Evolutionary conservation across 2,113 vertebrate genomes (phyloP).

Genomic region (Xenopus laevis): DNA sequence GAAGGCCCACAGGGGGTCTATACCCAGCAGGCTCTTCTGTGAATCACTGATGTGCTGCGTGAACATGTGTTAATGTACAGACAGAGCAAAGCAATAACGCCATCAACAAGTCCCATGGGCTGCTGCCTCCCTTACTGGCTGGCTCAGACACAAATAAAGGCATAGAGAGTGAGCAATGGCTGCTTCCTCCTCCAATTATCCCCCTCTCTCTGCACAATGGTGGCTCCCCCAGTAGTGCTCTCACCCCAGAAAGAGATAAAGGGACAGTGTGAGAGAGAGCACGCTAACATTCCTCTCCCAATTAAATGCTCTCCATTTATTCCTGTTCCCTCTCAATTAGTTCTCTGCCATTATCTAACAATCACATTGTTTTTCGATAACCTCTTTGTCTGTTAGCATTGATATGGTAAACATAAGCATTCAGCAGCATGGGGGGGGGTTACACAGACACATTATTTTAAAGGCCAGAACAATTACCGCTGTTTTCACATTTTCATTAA

Average conservation of each 20-base stretch:
- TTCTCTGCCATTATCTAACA: constrained; percentile 43
- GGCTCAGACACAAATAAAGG: background rate
- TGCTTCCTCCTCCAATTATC: background rate
- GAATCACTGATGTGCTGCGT: constrained; percentile 23
- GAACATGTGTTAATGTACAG: constrained; percentile 24
- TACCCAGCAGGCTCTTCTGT: constrained; percentile 29
- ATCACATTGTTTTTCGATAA: constrained; percentile 22
- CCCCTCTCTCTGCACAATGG: background rate
- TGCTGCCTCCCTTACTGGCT: constrained; percentile 2
- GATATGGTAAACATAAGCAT: background rate
- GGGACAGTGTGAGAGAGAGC: background rate
- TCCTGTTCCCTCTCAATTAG: background rate
- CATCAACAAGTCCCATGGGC: constrained; percentile 19
- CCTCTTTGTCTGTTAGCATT: background rate
- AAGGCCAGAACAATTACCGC: background rate
- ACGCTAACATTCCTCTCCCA: background rate
- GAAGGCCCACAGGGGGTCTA: constrained; percentile 4
- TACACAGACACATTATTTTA: background rate
- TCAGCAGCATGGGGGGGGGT: background rate
- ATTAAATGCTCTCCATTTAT: background rate
- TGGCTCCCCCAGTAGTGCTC: background rate
- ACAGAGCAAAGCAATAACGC: background rate
- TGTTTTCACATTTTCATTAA: background rate
- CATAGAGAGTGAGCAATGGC: background rate
- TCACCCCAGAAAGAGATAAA: background rate